These are phyloP conservation scores for Brachionus plicatilis DNA, from an alignment of 1,140 invertebrate species.

Conservation along the genomic window DNA sequence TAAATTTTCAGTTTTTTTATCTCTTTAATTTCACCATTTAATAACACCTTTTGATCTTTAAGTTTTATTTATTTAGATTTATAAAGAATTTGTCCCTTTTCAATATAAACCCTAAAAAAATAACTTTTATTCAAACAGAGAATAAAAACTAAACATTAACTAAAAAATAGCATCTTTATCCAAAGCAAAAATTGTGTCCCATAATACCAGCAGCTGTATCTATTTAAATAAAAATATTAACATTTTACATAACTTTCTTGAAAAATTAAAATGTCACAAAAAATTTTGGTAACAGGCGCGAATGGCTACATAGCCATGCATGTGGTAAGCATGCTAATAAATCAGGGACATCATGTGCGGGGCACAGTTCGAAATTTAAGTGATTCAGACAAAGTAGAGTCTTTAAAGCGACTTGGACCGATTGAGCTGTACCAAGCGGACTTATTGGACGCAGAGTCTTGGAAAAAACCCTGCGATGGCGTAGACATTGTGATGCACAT, in stretches of 20 bases:
- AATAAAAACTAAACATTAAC: too few species aligned
- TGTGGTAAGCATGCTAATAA: not conserved
- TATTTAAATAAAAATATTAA: not conserved
- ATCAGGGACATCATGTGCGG: not conserved
- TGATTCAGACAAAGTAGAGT: not conserved
- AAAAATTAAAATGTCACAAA: conserved; percentile 1
- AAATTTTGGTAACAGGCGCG: conserved; percentile 34
- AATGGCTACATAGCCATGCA: conserved; percentile 28
- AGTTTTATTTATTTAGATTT: too few species aligned
- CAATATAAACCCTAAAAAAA: too few species aligned
- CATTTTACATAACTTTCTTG: not conserved
- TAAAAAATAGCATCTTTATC: not conserved
- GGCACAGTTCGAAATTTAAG: conserved; percentile 22
- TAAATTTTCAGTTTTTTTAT: too few species aligned
- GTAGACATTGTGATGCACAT: conserved; percentile 58
- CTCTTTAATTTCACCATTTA: too few species aligned
- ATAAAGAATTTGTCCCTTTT: too few species aligned
- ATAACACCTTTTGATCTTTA: too few species aligned
- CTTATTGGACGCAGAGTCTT: conserved; percentile 1
- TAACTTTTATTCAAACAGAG: too few species aligned
- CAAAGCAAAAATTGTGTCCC: not conserved
- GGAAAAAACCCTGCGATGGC: not conserved
- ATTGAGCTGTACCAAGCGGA: conserved; percentile 7
- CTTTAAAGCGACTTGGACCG: not conserved
- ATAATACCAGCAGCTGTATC: not conserved